These are phyloP conservation scores for Cricetomys ansorgei DNA, from an alignment of 2,113 vertebrate species.

Conservation along the genomic window DNA sequence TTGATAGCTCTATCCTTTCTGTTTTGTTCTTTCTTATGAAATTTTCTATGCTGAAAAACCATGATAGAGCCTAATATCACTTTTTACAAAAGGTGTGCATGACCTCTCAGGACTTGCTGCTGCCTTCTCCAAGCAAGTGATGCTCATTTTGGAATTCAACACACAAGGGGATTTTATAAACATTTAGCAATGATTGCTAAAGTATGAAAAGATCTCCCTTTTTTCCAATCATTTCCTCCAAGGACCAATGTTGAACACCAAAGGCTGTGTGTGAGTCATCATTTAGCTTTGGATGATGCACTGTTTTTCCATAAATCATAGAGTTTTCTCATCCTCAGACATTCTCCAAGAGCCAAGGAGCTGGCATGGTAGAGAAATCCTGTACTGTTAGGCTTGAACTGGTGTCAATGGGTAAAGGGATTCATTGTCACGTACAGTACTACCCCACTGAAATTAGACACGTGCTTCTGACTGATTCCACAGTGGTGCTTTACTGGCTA, in stretches of 20 bases:
- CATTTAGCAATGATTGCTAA: background rate
- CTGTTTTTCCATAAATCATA: background rate
- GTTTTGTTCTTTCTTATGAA: background rate
- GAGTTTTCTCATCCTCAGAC: background rate
- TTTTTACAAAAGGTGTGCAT: background rate
- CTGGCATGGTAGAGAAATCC: background rate
- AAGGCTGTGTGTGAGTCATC: background rate
- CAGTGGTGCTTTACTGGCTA: background rate
- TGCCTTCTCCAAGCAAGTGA: background rate
- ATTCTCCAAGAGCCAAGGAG: background rate
- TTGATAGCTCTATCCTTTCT: background rate
- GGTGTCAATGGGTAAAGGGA: background rate
- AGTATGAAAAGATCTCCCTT: background rate
- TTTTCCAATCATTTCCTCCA: background rate
- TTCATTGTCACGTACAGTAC: background rate
- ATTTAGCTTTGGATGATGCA: background rate
- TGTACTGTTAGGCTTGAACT: background rate
- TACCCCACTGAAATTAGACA: background rate
- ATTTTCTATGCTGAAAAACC: background rate
- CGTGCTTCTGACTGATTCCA: too few species aligned
- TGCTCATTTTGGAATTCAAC: background rate
- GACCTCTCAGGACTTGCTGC: background rate
- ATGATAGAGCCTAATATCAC: too few species aligned
- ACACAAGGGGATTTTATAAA: background rate
- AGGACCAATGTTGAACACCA: background rate